phyloP scores from a whole-genome alignment of 2,113 vertebrate genomes.

The Hirundichthys speculiger region DNA sequence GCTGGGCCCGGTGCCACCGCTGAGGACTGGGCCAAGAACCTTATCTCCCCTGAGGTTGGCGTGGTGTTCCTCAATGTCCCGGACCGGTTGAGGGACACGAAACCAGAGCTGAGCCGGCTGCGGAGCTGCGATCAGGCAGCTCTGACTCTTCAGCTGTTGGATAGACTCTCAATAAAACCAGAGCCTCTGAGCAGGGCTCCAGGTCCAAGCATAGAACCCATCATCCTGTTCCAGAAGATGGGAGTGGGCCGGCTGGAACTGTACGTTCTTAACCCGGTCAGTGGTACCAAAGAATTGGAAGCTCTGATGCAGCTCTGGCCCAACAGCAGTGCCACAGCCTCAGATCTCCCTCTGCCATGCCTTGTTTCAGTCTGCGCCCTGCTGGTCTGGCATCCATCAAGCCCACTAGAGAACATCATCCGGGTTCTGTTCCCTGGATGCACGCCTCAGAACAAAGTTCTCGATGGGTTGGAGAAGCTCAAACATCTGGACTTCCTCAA shows the following conservation, averaged over 20 bases:
- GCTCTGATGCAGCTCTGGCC: slow-evolving; percentile 83
- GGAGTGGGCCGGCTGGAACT: slow-evolving; percentile 93
- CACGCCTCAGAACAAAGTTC: slow-evolving; percentile 86
- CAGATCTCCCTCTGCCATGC: slow-evolving; percentile 77
- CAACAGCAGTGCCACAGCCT: slow-evolving; percentile 51
- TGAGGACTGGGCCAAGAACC: slow-evolving; percentile 85
- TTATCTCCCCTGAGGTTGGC: slow-evolving; percentile 90
- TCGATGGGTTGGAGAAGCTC: slow-evolving; percentile 91
- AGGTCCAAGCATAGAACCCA: slow-evolving; percentile 78
- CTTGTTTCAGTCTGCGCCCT: slow-evolving; percentile 88
- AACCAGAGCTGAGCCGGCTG: slow-evolving; percentile 69
- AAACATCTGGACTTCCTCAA: slow-evolving; percentile 90
- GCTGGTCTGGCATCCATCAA: slow-evolving; percentile 92
- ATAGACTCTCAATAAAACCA: slow-evolving; percentile 81
- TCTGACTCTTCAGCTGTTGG: slow-evolving; percentile 80
- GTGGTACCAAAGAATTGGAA: slow-evolving; percentile 81
- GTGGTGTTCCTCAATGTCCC: slow-evolving; percentile 91
- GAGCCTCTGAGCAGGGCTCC: slow-evolving; percentile 75
- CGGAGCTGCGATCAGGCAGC: slow-evolving; percentile 84
- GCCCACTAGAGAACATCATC: slow-evolving; percentile 87
- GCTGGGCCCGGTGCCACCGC: slow-evolving; percentile 68
- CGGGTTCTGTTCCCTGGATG: slow-evolving; percentile 91
- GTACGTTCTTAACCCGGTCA: slow-evolving; percentile 88
- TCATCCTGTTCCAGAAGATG: slow-evolving; percentile 94
- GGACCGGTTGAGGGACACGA: slow-evolving; percentile 70